These are phyloP conservation scores for Gymnocypris eckloni DNA, from an alignment of 2,797 vertebrate species.

Conservation along the genomic window DNA sequence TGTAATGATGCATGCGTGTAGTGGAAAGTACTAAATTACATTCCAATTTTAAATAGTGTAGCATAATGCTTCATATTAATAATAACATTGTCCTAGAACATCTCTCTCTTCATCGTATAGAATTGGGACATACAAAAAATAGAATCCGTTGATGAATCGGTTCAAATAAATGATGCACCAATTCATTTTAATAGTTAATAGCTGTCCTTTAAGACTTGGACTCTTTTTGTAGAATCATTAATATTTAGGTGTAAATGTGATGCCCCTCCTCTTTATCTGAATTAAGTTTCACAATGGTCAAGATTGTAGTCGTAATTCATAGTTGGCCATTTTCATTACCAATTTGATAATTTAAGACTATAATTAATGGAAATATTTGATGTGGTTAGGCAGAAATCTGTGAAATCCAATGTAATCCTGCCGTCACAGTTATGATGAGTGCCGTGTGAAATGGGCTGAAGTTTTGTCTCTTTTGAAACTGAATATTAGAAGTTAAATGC, in stretches of 20 bases:
- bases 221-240: not conserved
- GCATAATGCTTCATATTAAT: not conserved
- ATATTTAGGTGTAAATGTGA: not conserved
- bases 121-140: no score
- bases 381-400: not conserved
- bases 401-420: not conserved
- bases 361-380: not conserved
- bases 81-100: not conserved
- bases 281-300: not conserved
- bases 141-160: not conserved
- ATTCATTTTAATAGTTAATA: not conserved
- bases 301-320: not conserved
- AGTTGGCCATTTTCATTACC: not conserved
- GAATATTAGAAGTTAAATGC: not conserved
- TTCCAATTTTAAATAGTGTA: not conserved
- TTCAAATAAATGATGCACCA: not conserved
- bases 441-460: not conserved
- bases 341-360: not conserved
- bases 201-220: not conserved
- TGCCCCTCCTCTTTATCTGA: not conserved
- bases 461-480: not conserved
- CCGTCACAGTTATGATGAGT: not conserved
- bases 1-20: not conserved
- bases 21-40: not conserved
- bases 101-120: not conserved